phyloP scores from a whole-genome alignment of 2,113 vertebrate species.

The Pseudorectes ferrugineus region DNA sequence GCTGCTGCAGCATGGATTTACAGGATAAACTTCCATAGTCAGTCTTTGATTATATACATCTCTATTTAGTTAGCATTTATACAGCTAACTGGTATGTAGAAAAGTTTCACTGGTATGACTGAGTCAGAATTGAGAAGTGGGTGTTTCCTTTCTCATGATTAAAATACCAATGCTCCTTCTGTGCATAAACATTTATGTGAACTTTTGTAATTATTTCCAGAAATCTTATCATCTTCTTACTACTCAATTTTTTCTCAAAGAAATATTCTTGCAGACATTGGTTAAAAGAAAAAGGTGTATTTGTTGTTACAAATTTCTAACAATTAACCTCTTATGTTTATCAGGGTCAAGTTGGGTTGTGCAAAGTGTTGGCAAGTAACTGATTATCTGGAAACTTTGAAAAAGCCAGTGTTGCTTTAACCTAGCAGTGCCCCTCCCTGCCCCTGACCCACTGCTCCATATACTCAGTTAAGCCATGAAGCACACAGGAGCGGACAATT shows the following conservation, averaged over 20 bases:
- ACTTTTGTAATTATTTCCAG: background rate
- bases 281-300: background rate
- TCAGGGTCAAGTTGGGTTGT: background rate
- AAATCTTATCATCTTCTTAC: background rate
- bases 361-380: background rate
- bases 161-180: background rate
- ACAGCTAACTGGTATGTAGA: background rate
- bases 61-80: background rate
- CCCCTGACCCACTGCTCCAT: background rate
- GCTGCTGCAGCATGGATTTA: background rate
- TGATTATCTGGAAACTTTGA: constrained; percentile 2
- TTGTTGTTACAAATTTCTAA: background rate
- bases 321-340: background rate
- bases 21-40: background rate
- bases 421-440: background rate
- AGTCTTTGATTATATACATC: background rate
- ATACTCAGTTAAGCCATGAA: background rate
- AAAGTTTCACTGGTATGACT: background rate
- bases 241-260: background rate
- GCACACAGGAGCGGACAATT: background rate
- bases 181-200: background rate
- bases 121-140: background rate
- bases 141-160: background rate
- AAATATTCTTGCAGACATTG: background rate
- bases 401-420: constrained; percentile 6